Conservation (phyloP, 2,888 invertebrate species). For the Rhamphomyia laevipes region DNA sequence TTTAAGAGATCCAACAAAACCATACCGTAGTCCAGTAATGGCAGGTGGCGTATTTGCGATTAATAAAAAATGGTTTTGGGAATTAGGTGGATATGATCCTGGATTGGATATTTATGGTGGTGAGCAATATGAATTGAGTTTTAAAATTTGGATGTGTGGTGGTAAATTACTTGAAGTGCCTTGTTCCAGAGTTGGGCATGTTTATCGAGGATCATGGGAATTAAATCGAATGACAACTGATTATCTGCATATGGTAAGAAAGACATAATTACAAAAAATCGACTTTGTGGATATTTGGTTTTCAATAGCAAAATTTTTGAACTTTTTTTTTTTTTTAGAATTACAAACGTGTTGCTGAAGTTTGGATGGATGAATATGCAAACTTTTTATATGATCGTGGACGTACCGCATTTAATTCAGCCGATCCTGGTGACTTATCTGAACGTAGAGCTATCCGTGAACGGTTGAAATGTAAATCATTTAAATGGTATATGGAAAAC, state of each 20-base stretch:
- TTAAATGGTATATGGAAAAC: constrained; percentile 92
- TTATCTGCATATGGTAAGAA: constrained; percentile 49
- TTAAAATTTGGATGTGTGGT: constrained; percentile 96
- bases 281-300: no score
- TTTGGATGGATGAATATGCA: constrained; percentile 99
- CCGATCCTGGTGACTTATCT: constrained; percentile 73
- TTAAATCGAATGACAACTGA: constrained; percentile 88
- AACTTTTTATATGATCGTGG: constrained; percentile 70
- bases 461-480: constrained; percentile 74
- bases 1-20: constrained; percentile 28
- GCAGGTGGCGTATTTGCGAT: constrained; percentile 97
- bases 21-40: constrained; percentile 81
- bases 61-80: constrained; percentile 86
- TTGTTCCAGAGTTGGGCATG: constrained; percentile 86
- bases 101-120: constrained; percentile 97
- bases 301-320: not conserved
- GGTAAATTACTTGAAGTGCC: constrained; percentile 88
- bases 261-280: no score
- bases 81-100: constrained; percentile 87
- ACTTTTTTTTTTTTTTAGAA: constrained; percentile 45
- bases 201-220: constrained; percentile 62
- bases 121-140: constrained; percentile 94
- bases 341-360: constrained; percentile 86
- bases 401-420: constrained; percentile 55
- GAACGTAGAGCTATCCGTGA: constrained; percentile 64